phyloP scores from a whole-genome alignment of 1,140 invertebrate species.

The Heliconius eleuchia region DNA sequence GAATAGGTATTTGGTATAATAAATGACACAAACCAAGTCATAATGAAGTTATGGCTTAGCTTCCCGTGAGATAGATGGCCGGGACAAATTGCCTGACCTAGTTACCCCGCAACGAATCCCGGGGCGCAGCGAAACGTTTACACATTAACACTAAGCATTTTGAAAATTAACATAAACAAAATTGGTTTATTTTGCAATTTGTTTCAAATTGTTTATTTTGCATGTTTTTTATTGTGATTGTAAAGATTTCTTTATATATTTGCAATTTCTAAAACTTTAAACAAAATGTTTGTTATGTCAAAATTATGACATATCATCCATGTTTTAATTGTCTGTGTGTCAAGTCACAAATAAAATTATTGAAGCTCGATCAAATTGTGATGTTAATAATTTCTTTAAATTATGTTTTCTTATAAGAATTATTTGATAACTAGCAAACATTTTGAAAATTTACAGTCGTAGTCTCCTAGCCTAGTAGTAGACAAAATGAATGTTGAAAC shows the following conservation, averaged over 20 bases:
- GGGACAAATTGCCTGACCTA: slow-evolving; percentile 33
- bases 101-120: slow-evolving; percentile 26
- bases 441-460: too few species aligned
- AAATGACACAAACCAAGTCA: background rate
- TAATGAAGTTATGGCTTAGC: slow-evolving; percentile 9
- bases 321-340: too few species aligned
- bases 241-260: background rate
- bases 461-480: background rate
- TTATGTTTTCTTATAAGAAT: too few species aligned
- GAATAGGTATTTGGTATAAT: background rate
- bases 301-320: too few species aligned
- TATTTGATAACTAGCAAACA: too few species aligned
- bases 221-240: background rate
- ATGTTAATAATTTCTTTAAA: too few species aligned
- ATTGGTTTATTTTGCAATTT: slow-evolving; percentile 3
- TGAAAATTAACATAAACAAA: background rate
- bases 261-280: background rate
- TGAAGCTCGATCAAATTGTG: too few species aligned
- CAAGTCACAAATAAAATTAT: too few species aligned
- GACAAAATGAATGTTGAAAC: background rate
- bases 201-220: background rate
- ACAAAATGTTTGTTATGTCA: too few species aligned
- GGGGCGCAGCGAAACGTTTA: slow-evolving; percentile 13
- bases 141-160: background rate
- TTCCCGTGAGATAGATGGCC: slow-evolving; percentile 32